These are phyloP conservation scores for Mystacornis crossleyi DNA, from an alignment of 2,113 vertebrate species.

Conservation along the genomic window DNA sequence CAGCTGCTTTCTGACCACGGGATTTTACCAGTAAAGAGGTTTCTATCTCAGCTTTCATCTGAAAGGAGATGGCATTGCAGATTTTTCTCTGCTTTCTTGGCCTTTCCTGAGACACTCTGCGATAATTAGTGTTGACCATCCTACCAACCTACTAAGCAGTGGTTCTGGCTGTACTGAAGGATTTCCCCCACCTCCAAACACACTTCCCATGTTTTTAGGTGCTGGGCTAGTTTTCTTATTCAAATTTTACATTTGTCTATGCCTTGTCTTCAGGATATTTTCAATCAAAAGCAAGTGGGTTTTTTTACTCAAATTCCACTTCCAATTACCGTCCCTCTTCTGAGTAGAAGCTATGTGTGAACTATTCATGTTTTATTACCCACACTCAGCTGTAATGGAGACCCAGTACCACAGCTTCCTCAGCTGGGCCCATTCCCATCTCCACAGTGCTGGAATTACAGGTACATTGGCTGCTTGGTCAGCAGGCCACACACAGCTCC, in stretches of 20 bases:
- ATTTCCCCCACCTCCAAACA: neutral
- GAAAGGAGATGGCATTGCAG: neutral
- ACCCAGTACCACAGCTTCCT: neutral
- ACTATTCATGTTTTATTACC: neutral
- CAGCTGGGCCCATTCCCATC: neutral
- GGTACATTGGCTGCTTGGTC: accelerated
- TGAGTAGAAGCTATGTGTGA: neutral
- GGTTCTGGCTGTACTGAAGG: neutral
- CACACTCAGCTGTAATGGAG: neutral
- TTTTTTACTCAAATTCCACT: neutral
- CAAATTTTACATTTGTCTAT: neutral
- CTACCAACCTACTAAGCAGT: neutral
- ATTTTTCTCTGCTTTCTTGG: neutral
- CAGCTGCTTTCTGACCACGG: neutral
- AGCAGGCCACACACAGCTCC: neutral
- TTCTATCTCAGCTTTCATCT: neutral
- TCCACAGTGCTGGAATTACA: neutral
- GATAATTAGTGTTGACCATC: neutral
- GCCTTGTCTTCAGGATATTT: neutral
- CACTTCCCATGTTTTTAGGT: accelerated
- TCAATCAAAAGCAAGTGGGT: neutral
- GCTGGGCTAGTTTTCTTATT: neutral
- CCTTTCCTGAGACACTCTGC: neutral
- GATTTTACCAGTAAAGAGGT: neutral
- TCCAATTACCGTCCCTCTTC: neutral